These are phyloP conservation scores for Silurus aristotelis DNA, from an alignment of 2,797 vertebrate species.

Conservation along the genomic window DNA sequence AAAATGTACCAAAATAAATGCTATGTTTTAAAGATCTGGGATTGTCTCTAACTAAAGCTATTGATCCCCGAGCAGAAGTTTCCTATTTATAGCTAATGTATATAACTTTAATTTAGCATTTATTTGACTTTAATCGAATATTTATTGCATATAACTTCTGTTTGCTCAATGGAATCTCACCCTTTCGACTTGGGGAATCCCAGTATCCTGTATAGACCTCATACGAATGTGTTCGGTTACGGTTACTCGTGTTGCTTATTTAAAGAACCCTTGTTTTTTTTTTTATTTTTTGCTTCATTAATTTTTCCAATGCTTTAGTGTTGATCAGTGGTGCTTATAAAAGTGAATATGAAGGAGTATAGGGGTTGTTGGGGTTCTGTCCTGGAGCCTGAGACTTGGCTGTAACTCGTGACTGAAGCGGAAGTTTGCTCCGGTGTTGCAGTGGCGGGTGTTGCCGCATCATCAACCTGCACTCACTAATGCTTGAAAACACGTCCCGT, in stretches of 20 bases:
- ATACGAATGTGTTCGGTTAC: too few relatives aligned
- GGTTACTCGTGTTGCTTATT: too few relatives aligned
- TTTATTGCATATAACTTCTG: neutral
- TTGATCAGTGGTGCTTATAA: neutral
- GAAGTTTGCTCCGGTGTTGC: conserved; percentile 1
- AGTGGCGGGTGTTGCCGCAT: conserved; percentile 12
- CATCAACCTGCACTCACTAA: neutral
- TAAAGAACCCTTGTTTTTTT: neutral
- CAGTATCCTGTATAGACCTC: neutral
- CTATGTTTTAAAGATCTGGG: neutral
- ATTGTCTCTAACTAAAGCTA: neutral
- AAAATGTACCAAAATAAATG: neutral
- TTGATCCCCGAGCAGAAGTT: neutral
- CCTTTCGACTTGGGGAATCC: neutral
- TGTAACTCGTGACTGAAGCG: conserved; percentile 4
- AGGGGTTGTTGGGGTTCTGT: neutral
- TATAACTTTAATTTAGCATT: too few relatives aligned
- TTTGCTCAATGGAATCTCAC: neutral
- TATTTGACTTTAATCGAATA: neutral
- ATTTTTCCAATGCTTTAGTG: neutral
- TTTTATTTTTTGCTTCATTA: neutral
- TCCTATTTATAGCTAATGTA: too few relatives aligned
- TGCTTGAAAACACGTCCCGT: neutral
- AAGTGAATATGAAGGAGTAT: neutral
- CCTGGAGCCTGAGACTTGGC: neutral